These are phyloP conservation scores for Cydia amplana DNA, from an alignment of 1,140 invertebrate genomes.

Conservation along the genomic window DNA sequence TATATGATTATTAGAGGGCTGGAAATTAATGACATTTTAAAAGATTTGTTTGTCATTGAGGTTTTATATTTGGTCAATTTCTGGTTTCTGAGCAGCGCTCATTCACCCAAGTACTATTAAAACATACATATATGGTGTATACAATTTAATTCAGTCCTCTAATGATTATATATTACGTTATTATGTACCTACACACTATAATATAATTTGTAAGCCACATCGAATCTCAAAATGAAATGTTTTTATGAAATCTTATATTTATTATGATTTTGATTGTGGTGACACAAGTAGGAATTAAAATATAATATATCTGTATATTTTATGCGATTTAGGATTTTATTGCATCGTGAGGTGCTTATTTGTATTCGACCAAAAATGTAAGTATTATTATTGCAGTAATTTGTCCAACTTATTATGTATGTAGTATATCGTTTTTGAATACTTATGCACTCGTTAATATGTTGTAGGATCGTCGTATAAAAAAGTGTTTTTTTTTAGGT, in stretches of 20 bases:
- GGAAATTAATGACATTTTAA: background rate
- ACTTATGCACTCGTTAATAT: background rate
- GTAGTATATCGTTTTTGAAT: background rate
- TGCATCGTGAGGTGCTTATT: conserved; percentile 8
- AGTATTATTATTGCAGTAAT: conserved; percentile 31
- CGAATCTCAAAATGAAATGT: conserved; percentile 30
- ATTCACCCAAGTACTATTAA: too few relatives aligned
- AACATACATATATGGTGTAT: background rate
- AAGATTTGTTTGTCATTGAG: background rate
- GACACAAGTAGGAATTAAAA: conserved; percentile 7
- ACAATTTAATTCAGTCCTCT: background rate
- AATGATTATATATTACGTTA: background rate
- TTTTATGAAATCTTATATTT: conserved; percentile 17
- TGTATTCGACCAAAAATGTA: conserved; percentile 21
- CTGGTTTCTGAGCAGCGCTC: too few relatives aligned
- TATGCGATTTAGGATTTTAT: background rate
- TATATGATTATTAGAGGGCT: conserved; percentile 5
- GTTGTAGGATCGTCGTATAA: background rate
- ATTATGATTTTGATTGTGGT: conserved; percentile 25
- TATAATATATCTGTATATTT: conserved; percentile 6
- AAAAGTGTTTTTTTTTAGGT: background rate
- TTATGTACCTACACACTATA: background rate
- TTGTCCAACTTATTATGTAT: background rate
- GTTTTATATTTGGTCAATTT: too few relatives aligned
- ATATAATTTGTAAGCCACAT: conserved; percentile 29